These are phyloP conservation scores for Lordiphosa fenestrarum DNA, from an alignment of 2,888 invertebrate genomes.

Conservation along the genomic window DNA sequence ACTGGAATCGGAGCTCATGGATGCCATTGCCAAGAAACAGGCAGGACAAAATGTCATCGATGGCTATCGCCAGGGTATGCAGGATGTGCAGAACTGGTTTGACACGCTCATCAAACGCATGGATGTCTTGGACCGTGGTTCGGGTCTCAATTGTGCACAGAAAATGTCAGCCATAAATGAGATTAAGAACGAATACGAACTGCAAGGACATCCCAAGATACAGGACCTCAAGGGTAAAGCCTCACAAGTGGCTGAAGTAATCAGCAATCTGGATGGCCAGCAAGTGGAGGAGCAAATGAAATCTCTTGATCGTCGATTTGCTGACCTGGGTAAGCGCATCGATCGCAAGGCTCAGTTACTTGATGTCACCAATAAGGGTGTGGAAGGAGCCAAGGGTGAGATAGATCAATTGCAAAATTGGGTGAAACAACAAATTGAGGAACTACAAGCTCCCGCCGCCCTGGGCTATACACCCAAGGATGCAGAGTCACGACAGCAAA, in stretches of 20 bases:
- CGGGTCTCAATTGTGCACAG: conserved; percentile 89
- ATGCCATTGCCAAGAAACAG: conserved; percentile 88
- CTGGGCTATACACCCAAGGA: conserved; percentile 89
- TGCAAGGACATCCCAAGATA: conserved; percentile 86
- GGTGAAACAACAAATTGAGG: conserved; percentile 87
- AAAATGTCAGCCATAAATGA: conserved; percentile 88
- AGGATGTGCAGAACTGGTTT: conserved; percentile 90
- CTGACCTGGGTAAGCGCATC: conserved; percentile 90
- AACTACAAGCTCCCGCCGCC: conserved; percentile 85
- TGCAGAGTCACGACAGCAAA: conserved; percentile 87
- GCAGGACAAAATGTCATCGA: conserved; percentile 88
- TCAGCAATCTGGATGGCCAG: conserved; percentile 93
- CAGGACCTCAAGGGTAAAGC: conserved; percentile 87
- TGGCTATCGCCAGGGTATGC: conserved; percentile 87
- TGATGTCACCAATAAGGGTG: conserved; percentile 91
- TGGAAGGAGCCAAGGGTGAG: conserved; percentile 90
- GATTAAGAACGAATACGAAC: conserved; percentile 87
- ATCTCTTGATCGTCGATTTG: conserved; percentile 90
- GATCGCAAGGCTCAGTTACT: conserved; percentile 91
- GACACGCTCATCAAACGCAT: conserved; percentile 89
- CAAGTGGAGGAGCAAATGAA: conserved; percentile 95
- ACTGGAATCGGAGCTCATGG: conserved; percentile 86
- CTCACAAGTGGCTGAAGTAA: conserved; percentile 87
- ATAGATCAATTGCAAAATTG: conserved; percentile 90
- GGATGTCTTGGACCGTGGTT: conserved; percentile 91